Conservation (phyloP, 2,113 vertebrate species). For the Pluvialis apricaria region DNA sequence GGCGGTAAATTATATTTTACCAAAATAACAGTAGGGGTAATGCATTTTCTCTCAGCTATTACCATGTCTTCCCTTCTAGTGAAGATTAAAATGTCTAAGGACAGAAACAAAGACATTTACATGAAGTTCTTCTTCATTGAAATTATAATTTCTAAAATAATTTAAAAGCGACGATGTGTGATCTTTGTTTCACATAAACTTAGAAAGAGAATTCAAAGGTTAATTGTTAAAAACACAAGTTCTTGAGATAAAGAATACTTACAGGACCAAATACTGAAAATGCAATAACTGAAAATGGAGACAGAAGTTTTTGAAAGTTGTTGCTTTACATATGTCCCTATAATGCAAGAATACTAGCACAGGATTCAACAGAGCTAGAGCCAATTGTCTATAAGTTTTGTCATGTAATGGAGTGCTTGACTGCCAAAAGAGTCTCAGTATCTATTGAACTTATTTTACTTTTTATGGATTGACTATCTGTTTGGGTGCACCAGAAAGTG, state of each 20-base stretch:
- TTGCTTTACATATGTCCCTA: not conserved
- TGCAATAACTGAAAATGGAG: not conserved
- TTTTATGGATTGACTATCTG: not conserved
- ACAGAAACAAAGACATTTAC: not conserved
- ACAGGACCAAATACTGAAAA: not conserved
- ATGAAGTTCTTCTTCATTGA: not conserved
- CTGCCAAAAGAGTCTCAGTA: not conserved
- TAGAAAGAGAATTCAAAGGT: not conserved
- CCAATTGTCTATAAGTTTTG: not conserved
- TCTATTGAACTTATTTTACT: not conserved
- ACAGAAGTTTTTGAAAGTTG: not conserved
- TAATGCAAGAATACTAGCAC: not conserved
- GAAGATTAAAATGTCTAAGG: not conserved
- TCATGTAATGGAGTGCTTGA: not conserved
- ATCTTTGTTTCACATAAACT: not conserved
- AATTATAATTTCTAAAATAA: not conserved
- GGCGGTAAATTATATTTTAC: not conserved
- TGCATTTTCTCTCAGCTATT: not conserved
- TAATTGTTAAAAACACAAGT: not conserved
- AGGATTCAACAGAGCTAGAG: not conserved
- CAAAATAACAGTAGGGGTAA: not conserved
- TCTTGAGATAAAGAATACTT: not conserved
- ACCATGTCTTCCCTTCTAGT: not conserved
- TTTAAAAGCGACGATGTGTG: not conserved
- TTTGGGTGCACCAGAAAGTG: not conserved